Evolutionary conservation across 1,140 invertebrate genomes (phyloP), one percentile per base, ranked within the genome.

Genomic region (Choristoneura fumiferana): DNA sequence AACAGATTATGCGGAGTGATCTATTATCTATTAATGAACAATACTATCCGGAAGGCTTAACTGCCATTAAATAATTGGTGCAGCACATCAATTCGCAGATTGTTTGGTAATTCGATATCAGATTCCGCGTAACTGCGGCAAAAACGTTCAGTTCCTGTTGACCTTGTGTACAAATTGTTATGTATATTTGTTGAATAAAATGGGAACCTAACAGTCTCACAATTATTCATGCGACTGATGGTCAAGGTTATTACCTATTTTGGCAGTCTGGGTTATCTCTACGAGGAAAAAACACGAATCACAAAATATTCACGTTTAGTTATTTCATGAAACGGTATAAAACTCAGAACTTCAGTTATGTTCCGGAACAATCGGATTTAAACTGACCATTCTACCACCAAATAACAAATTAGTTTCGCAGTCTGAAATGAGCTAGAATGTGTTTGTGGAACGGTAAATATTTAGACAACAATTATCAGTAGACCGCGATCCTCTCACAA

Each of bases 401-500:
- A 49, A 49, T 49, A 49, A 29, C 43, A 71, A 75, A 73, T 68
- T 67, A 67, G 58, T 68, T 60, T 72, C 49, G 58, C 62, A 74
- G 72, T 59, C 68, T 61, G 60, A 65, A 73, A 70, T 76, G 63
- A 76, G 65, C 65, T 76, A 58, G 67, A 75, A 69, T 63, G 65
- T 76, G 73, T 67, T 74, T 60, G 62, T 62, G 58, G 62, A 81
- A 75, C 75, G 67, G 78, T 81, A 84, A 84, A 84, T 82, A 82
- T 84, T 84, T 84, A 81, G 73, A 79, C 73, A 82, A 76, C 78
- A 79, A 81, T 82, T 82, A 84, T 82, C 79, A 73, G 65, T 71
- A 75, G 63, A 76, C 67, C 67, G 78, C 72, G 70, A 81, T 76
- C 70, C 68, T 67, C 68, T 61, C 65, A 71, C 72, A 72, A 61